Evolutionary conservation across 2,888 invertebrate species (phyloP).

Genomic region (Strigamia crassipes): DNA sequence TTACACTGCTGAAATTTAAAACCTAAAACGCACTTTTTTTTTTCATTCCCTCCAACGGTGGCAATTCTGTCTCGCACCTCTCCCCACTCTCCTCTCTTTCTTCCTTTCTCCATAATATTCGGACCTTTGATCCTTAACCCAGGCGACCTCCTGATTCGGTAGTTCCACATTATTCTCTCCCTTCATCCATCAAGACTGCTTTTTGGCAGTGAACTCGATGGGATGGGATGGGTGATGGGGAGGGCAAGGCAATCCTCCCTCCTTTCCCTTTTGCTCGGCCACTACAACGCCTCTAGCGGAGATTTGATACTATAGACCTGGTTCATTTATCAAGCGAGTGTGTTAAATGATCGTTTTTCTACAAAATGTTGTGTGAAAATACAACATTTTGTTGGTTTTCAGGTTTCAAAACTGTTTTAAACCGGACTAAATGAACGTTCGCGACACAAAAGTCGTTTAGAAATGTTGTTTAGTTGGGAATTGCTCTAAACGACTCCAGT

Average conservation of each 20-base stretch:
- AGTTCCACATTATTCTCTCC: slow-evolving; percentile 34
- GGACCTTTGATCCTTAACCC: slow-evolving; percentile 19
- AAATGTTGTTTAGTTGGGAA: too few species aligned
- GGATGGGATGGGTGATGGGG: background rate
- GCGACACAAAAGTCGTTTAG: too few species aligned
- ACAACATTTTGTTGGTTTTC: too few species aligned
- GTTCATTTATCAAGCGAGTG: background rate
- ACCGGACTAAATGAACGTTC: background rate
- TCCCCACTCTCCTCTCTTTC: background rate
- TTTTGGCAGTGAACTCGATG: slow-evolving; percentile 22
- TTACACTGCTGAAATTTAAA: background rate
- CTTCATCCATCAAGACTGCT: slow-evolving; percentile 31
- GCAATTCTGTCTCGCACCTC: background rate
- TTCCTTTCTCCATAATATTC: slow-evolving; percentile 25
- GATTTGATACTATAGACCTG: background rate
- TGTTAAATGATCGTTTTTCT: slow-evolving; percentile 17
- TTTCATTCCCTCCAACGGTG: slow-evolving; percentile 1
- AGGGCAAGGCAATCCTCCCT: background rate
- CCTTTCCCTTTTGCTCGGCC: background rate
- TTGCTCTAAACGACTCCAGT: too few species aligned
- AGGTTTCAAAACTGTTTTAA: background rate
- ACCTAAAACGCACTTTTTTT: background rate
- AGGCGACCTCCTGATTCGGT: slow-evolving; percentile 7
- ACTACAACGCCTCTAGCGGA: slow-evolving; percentile 3
- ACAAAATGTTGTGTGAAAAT: too few species aligned